Evolutionary conservation across 2,797 vertebrate genomes (phyloP), one percentile per base, ranked within the genome.

Genomic region (Anguilla megastoma): DNA sequence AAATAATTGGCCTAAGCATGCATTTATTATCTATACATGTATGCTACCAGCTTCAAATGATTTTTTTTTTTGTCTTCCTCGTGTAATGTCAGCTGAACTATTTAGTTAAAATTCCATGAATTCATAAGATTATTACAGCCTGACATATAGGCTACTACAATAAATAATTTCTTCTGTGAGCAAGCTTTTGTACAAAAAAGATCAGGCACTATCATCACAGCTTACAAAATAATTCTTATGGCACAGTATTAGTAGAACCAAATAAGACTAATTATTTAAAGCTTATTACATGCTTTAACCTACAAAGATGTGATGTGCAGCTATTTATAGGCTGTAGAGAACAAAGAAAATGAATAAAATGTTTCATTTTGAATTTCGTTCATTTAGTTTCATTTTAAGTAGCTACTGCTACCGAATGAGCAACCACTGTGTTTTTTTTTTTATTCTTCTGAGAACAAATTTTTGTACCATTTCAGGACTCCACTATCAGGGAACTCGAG

Each of bases 381-480:
- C 30, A 9, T 30, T 27, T 14, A 2, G 30, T 12, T 36, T 30
- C 30, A 74, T 33, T 74, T 33, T 74, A 74, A 82, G 30, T 52
- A 85, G 18, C 27, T 45, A 45, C 41, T 45, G 52, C 50, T 48
- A 76, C 56, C 45, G 69, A 85, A 83, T 85, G 50, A 88, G 83
- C 50, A 85, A 85, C 66, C 45, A 85, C 60, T 50, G 45, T n/a
- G 54, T 8, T 36, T 41, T 45, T 41, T 36, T 36, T 45, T 45
- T 76, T 45, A 52, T 41, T 9, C 45, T 27, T 80, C 76, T 56
- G 9, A 30, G 41, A 87, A 87, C 58, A 84, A 60, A 71, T 87
- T 58, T 87, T 84, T 84, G 84, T 74, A 74, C 60, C 87, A 85
- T 74, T 88, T 88, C 87, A 88, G 87, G 48, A 66, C 10, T 27